Conservation (phyloP, 2,797 vertebrate species). For the Phylloscopus collybita region DNA sequence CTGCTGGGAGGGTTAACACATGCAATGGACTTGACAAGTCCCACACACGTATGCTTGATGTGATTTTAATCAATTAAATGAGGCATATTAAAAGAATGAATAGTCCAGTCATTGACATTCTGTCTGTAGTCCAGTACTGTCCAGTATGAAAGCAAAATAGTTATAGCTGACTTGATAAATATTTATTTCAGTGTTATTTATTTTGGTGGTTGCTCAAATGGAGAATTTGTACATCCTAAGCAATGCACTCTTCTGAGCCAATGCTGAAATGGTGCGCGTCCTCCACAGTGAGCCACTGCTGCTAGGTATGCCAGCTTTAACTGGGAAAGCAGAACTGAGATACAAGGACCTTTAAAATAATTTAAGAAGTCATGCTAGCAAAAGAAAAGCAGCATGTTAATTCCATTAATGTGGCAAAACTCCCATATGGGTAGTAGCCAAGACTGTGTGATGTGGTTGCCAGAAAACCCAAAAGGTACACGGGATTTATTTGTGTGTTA, state of each 20-base stretch:
- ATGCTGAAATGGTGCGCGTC: neutral
- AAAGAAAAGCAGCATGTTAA: slow-evolving; percentile 5
- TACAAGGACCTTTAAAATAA: neutral
- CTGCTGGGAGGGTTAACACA: neutral
- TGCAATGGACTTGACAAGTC: neutral
- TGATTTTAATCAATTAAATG: slow-evolving; percentile 25
- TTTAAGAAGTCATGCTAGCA: neutral
- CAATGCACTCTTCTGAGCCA: neutral
- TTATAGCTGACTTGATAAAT: slow-evolving; percentile 1
- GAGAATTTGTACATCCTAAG: neutral
- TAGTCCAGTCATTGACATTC: slow-evolving; percentile 1
- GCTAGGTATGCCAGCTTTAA: neutral
- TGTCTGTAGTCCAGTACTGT: slow-evolving; percentile 1
- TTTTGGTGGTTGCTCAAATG: neutral
- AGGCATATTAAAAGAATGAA: neutral
- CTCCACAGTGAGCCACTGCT: neutral
- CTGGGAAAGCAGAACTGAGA: neutral
- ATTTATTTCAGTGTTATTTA: slow-evolving; percentile 19
- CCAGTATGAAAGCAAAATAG: neutral
- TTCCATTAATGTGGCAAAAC: neutral
- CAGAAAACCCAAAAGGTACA: neutral
- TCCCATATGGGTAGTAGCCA: neutral
- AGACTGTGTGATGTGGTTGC: neutral
- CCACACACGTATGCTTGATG: neutral
- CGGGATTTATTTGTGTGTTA: neutral